phyloP scores from a whole-genome alignment of 2,797 vertebrate genomes.

The Pseudotriccus pelzelni region DNA sequence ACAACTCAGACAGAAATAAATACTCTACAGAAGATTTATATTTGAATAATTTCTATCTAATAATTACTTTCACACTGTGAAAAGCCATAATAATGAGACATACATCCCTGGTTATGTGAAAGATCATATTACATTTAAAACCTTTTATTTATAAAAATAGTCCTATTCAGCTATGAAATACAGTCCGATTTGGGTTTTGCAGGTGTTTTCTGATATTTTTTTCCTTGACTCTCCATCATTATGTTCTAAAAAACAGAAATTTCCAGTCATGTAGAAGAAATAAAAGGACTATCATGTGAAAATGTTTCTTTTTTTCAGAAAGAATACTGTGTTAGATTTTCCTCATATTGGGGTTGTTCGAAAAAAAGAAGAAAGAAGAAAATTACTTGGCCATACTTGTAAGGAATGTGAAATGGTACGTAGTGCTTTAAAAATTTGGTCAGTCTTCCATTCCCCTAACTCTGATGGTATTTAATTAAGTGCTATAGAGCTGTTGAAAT shows the following conservation, averaged over 20 bases:
- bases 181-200: neutral
- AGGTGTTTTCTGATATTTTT: neutral
- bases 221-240: neutral
- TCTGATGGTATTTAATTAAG: neutral
- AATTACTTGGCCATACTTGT: constrained; percentile 90
- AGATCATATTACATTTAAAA: neutral
- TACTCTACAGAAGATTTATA: neutral
- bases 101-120: neutral
- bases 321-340: constrained; percentile 76
- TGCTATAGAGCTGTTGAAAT: neutral
- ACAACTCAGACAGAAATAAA: neutral
- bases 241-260: neutral
- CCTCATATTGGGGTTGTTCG: constrained; percentile 91
- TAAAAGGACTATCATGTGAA: neutral
- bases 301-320: constrained; percentile 50
- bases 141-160: neutral
- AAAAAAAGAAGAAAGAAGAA: constrained; percentile 93
- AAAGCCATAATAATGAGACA: neutral
- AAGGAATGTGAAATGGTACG: constrained; percentile 92
- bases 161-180: neutral
- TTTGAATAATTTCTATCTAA: neutral
- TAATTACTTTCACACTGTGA: neutral
- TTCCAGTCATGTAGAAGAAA: neutral
- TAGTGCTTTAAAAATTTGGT: constrained; percentile 14
- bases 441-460: neutral